phyloP scores from a whole-genome alignment of 2,797 vertebrate genomes.

The Macropodus opercularis region DNA sequence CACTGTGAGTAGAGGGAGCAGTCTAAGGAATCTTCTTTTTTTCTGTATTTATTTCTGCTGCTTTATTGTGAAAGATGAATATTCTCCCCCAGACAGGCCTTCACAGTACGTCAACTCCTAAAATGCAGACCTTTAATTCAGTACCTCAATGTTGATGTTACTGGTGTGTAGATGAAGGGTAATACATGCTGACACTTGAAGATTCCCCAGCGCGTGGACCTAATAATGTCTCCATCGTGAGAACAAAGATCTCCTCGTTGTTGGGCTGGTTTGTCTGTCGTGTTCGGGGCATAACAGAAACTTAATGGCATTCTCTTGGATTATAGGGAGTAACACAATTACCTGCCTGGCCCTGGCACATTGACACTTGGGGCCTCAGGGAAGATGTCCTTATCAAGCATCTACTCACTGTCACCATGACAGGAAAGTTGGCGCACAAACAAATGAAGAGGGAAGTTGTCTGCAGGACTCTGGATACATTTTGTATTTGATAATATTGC shows the following conservation, averaged over 20 bases:
- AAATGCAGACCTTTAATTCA: constrained; percentile 22
- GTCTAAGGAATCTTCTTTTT: constrained; percentile 38
- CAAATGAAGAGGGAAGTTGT: constrained; percentile 36
- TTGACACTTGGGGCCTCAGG: constrained; percentile 58
- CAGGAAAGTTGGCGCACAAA: constrained; percentile 31
- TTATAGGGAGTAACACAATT: constrained; percentile 67
- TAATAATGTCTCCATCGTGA: constrained; percentile 53
- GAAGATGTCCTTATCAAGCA: constrained; percentile 59
- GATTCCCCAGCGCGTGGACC: constrained; percentile 31
- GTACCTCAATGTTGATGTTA: constrained; percentile 10
- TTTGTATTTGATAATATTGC: constrained; percentile 14
- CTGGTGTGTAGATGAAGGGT: constrained; percentile 38
- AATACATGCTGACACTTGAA: constrained; percentile 37
- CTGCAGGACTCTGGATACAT: constrained; percentile 11
- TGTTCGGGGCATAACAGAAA: constrained; percentile 55
- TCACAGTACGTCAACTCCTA: constrained; percentile 14
- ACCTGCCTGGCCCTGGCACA: constrained; percentile 57
- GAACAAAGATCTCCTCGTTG: constrained; percentile 51
- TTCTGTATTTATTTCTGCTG: constrained; percentile 21
- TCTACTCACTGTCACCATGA: constrained; percentile 46
- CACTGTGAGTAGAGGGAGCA: constrained; percentile 38
- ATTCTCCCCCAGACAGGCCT: background rate
- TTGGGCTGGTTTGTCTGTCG: constrained; percentile 45
- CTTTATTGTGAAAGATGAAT: constrained; percentile 28
- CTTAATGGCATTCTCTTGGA: constrained; percentile 58